A percentile compares a stretch with the other conserved stretches of the same genome.
phyloP scores from a whole-genome alignment of 2,888 invertebrate genomes.

The Panzeria rudis region DNA sequence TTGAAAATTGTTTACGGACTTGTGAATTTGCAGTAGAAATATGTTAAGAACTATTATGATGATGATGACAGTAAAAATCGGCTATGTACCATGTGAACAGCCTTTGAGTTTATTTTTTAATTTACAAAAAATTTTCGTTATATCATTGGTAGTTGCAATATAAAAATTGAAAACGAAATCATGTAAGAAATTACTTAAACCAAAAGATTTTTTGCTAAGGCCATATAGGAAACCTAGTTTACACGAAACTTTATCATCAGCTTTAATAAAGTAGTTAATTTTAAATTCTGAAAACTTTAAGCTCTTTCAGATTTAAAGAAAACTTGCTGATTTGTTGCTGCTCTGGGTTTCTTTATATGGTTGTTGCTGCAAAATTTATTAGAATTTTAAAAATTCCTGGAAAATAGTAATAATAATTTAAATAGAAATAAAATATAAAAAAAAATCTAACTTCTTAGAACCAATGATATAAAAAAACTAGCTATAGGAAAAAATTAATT shows the following conservation, averaged over 20 bases:
- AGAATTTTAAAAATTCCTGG: conserved; percentile 8
- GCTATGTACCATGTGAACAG: no score
- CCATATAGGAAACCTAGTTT: background rate
- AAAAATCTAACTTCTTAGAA: conserved; percentile 1
- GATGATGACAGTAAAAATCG: no score
- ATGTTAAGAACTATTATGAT: no score
- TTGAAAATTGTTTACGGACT: no score
- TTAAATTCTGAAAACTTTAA: background rate
- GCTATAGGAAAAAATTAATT: conserved; percentile 12
- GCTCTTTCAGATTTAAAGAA: background rate
- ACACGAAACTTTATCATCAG: background rate
- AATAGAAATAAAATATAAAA: conserved; percentile 1
- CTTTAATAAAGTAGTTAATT: no score
- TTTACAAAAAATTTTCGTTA: background rate
- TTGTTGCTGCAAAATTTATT: background rate
- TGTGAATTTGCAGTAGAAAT: no score
- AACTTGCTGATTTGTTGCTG: no score
- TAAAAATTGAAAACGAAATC: conserved; percentile 20
- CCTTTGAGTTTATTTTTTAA: background rate
- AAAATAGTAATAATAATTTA: background rate
- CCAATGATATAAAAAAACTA: background rate
- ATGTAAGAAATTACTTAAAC: background rate
- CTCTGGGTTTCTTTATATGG: background rate
- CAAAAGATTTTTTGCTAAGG: conserved; percentile 4
- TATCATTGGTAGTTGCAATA: background rate